Evolutionary conservation across 1,140 invertebrate species (phyloP).

Genomic region (Arctopsyche grandis): DNA sequence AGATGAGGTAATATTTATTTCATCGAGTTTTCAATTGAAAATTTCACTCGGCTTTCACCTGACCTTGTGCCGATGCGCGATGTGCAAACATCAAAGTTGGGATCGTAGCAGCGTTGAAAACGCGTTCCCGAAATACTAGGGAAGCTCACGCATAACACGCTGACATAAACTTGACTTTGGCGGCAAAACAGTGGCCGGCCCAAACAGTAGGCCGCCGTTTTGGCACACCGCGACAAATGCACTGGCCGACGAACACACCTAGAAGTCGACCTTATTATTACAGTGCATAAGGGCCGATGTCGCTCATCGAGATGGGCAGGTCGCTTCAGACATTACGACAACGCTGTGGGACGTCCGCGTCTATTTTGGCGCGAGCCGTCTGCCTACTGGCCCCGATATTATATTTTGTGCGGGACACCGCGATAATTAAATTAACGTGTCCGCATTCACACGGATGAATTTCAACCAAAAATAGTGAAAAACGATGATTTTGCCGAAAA

Average conservation of each 20-base stretch:
- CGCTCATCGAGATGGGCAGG: not conserved
- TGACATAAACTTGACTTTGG: constrained; percentile 53
- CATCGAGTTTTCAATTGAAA: too few relatives aligned
- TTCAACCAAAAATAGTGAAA: too few relatives aligned
- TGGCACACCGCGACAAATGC: not conserved
- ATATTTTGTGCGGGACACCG: constrained; percentile 18
- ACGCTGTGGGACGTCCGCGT: not conserved
- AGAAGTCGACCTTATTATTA: not conserved
- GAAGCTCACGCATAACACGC: constrained; percentile 14
- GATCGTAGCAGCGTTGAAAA: too few relatives aligned
- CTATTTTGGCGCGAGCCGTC: constrained; percentile 39
- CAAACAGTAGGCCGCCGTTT: constrained; percentile 54
- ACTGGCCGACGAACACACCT: not conserved
- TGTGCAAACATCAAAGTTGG: too few relatives aligned
- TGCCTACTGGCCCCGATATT: constrained; percentile 48
- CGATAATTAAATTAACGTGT: constrained; percentile 31
- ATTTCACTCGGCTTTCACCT: too few relatives aligned
- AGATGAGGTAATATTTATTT: too few relatives aligned
- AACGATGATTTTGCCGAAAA: too few relatives aligned
- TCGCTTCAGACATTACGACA: not conserved
- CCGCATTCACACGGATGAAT: not conserved
- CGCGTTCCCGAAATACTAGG: too few relatives aligned
- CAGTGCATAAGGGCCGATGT: constrained; percentile 19
- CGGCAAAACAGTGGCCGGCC: constrained; percentile 55
- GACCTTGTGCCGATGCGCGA: too few relatives aligned